These are phyloP conservation scores for Heliconius eleuchia DNA, from an alignment of 1,140 invertebrate genomes.

Conservation along the genomic window DNA sequence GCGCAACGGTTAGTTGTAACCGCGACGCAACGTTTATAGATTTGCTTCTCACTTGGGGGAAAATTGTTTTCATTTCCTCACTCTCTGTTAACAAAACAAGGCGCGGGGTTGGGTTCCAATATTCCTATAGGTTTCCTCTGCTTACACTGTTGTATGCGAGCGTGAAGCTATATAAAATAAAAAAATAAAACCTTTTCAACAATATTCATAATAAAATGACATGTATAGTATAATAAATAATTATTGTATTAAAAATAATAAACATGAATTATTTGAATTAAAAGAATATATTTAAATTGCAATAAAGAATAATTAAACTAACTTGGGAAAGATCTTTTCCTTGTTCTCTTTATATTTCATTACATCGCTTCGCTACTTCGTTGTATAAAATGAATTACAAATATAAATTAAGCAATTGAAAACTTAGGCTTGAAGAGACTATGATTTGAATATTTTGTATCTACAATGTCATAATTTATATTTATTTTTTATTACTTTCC, in stretches of 20 bases:
- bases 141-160: no score
- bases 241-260: not conserved
- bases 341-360: constrained; percentile 15
- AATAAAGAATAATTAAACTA: constrained; percentile 11
- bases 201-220: not conserved
- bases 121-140: no score
- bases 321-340: not conserved
- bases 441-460: not conserved
- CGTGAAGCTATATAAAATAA: no score
- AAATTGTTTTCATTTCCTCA: no score
- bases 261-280: not conserved
- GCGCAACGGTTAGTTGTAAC: no score
- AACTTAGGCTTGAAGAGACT: constrained; percentile 5
- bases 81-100: no score
- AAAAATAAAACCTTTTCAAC: no score
- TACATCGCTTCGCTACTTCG: constrained; percentile 5
- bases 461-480: not conserved
- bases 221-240: not conserved
- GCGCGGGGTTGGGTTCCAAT: no score
- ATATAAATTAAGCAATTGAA: constrained; percentile 15
- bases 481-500: not conserved
- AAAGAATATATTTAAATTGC: not conserved
- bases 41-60: no score
- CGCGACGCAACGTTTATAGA: no score
- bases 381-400: constrained; percentile 11